These are phyloP conservation scores for Cryptosula pallasiana DNA, from an alignment of 2,888 invertebrate genomes.

Conservation along the genomic window DNA sequence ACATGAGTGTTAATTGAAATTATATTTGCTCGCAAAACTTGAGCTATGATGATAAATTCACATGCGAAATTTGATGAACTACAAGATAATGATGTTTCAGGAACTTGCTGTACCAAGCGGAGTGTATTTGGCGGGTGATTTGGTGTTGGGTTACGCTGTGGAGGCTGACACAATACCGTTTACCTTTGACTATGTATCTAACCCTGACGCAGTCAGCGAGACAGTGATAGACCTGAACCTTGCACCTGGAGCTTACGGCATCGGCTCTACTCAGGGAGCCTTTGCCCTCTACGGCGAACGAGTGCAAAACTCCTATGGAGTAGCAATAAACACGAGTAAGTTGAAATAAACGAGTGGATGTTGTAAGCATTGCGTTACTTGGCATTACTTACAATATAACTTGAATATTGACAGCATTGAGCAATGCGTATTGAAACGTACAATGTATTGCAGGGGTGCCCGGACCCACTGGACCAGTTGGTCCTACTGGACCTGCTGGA, in stretches of 20 bases:
- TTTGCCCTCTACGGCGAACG: background rate
- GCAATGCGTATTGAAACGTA: too few relatives aligned
- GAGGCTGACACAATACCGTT: background rate
- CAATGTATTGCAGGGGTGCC: conserved; percentile 1
- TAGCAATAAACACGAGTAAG: background rate
- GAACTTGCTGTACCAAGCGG: background rate
- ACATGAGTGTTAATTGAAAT: too few relatives aligned
- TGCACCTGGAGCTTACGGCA: background rate
- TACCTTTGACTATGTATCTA: background rate
- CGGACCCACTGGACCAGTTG: background rate
- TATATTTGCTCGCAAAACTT: too few relatives aligned
- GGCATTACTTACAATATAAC: too few relatives aligned
- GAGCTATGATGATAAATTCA: too few relatives aligned
- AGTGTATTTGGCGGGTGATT: background rate
- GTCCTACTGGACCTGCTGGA: conserved; percentile 5
- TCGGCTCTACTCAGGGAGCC: background rate
- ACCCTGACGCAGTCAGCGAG: background rate
- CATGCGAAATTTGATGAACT: too few relatives aligned
- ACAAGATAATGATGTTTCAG: too few relatives aligned
- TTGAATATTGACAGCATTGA: too few relatives aligned
- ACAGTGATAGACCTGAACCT: background rate
- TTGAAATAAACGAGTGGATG: background rate
- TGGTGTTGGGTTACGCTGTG: background rate
- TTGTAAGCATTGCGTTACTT: too few relatives aligned
- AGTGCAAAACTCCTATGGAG: background rate